Conservation (phyloP, 53 echinoderm and acorn worm genomes). For the Patiria pectinifera region DNA sequence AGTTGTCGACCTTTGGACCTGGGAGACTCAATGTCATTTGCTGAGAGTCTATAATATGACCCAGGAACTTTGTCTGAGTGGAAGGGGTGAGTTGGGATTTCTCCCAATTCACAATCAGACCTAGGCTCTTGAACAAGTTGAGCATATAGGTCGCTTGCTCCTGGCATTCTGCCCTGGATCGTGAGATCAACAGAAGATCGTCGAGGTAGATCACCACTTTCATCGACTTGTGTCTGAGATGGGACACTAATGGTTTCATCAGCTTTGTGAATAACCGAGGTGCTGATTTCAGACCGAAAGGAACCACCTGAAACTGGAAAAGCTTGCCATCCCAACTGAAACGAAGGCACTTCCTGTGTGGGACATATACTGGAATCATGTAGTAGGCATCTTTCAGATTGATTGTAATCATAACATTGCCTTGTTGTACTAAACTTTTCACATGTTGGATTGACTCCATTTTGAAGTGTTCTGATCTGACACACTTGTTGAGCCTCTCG, state of each 20-base stretch:
- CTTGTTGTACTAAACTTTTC: constrained; percentile 14
- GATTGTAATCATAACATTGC: constrained; percentile 21
- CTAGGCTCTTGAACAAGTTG: constrained; percentile 41
- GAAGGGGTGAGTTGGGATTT: constrained; percentile 58
- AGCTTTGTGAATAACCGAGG: constrained; percentile 59
- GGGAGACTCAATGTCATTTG: constrained; percentile 62
- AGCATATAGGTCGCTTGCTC: constrained; percentile 11
- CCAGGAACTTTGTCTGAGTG: constrained; percentile 32
- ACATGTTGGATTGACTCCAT: constrained; percentile 61
- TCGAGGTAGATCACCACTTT: constrained; percentile 62
- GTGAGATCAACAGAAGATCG: constrained; percentile 46
- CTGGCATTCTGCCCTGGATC: constrained; percentile 13
- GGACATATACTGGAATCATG: constrained; percentile 43
- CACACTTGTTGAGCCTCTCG: constrained; percentile 50
- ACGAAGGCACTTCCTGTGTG: constrained; percentile 45
- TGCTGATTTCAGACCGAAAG: constrained; percentile 44
- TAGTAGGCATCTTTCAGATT: constrained; percentile 62
- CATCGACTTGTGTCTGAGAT: constrained; percentile 41
- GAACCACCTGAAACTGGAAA: constrained; percentile 47
- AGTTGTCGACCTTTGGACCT: constrained; percentile 19
- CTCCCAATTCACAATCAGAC: constrained; percentile 57
- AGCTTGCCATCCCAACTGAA: constrained; percentile 40
- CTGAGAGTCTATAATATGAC: constrained; percentile 49
- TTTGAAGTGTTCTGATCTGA: constrained; percentile 64
- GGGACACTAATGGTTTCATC: constrained; percentile 61